These are phyloP conservation scores for Stichopus chloronotus DNA, from an alignment of 35 echinoderm and acorn worm genomes.

Conservation along the genomic window DNA sequence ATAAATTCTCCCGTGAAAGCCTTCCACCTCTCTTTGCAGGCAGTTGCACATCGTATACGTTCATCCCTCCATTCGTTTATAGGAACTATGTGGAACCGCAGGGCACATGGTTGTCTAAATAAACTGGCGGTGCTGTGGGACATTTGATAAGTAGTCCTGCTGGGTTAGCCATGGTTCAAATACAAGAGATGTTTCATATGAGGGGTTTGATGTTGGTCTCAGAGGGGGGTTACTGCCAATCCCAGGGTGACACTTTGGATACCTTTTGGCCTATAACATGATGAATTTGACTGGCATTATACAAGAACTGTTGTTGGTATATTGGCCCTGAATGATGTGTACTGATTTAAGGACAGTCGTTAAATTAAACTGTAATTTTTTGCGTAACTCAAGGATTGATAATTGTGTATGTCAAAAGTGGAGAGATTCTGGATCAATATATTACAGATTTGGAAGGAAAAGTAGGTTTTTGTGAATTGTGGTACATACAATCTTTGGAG, in stretches of 20 bases:
- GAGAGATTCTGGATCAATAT: too few relatives aligned
- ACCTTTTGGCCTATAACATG: conserved; percentile 21
- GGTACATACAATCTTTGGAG: too few relatives aligned
- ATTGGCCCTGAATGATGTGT: too few relatives aligned
- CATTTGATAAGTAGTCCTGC: conserved; percentile 51
- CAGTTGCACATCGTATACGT: background rate
- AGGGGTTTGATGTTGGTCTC: conserved; percentile 31
- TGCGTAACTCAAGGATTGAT: too few relatives aligned
- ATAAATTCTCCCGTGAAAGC: conserved; percentile 11
- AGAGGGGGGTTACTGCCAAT: conserved; percentile 25
- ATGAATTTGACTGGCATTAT: background rate
- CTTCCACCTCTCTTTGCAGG: background rate
- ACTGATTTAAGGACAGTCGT: too few relatives aligned
- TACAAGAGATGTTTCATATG: conserved; percentile 18
- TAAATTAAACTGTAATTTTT: too few relatives aligned
- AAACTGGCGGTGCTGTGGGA: conserved; percentile 47
- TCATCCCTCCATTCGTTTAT: background rate
- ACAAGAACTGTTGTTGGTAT: too few relatives aligned
- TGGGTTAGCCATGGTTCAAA: background rate
- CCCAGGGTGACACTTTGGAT: conserved; percentile 38
- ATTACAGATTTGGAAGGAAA: too few relatives aligned
- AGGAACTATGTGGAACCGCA: conserved; percentile 36
- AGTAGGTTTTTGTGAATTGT: too few relatives aligned
- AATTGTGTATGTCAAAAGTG: too few relatives aligned
- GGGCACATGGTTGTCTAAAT: conserved; percentile 56